Percentiles rank a stretch among this genome's conserved stretches.
Conservation (phyloP, 2,797 vertebrate species). For the Pipistrellus nathusii region DNA sequence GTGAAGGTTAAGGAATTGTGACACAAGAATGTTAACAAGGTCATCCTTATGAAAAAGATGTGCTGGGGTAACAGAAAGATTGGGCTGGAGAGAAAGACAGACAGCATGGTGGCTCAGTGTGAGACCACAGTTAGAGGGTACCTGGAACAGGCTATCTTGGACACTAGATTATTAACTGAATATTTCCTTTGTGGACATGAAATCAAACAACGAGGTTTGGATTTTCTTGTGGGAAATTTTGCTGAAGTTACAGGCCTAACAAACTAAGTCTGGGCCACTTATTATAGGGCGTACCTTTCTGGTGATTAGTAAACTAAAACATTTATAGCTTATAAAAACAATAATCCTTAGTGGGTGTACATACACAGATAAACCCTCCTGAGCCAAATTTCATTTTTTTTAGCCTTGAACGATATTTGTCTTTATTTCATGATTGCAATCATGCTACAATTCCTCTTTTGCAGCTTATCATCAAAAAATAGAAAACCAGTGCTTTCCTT, state of each 20-base stretch:
- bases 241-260: neutral
- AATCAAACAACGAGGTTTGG: neutral
- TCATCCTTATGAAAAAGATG: neutral
- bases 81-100: neutral
- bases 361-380: neutral
- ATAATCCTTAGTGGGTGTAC: neutral
- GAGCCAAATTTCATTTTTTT: slow-evolving; percentile 9
- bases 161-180: neutral
- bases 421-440: neutral
- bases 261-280: neutral
- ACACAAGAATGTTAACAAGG: neutral
- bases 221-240: neutral
- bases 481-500: neutral
- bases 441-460: neutral
- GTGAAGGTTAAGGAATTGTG: neutral
- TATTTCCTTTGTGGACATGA: neutral
- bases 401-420: slow-evolving; percentile 12
- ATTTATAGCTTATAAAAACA: neutral
- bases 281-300: neutral
- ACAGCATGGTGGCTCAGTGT: neutral
- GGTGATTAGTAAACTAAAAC: neutral
- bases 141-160: neutral
- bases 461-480: slow-evolving; percentile 45
- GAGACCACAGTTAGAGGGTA: neutral
- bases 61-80: neutral